Percentiles rank a stretch among this genome's conserved stretches.
Evolutionary conservation across 2,888 invertebrate genomes (phyloP).

Genomic region (Scaptomyza polygonia): DNA sequence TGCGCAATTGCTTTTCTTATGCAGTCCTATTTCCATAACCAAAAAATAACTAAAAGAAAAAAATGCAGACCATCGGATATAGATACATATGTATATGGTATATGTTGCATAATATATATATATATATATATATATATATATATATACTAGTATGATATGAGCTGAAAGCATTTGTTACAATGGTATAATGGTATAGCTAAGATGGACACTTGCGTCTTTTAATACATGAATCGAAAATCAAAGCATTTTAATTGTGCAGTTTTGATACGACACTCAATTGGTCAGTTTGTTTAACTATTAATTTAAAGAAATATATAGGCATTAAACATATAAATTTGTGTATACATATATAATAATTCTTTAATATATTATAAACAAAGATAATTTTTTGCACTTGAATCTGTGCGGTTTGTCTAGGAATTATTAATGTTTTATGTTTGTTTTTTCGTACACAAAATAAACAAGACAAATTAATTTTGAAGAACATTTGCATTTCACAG

Average conservation of each 20-base stretch:
- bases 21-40: conserved; percentile 46
- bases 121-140: too few species aligned
- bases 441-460: conserved; percentile 53
- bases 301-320: conserved; percentile 23
- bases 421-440: conserved; percentile 36
- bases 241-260: conserved; percentile 57
- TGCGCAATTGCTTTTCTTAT: conserved; percentile 29
- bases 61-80: conserved; percentile 38
- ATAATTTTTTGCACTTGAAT: conserved; percentile 28
- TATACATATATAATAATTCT: neutral
- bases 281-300: conserved; percentile 47
- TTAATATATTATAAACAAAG: conserved; percentile 14
- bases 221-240: conserved; percentile 51
- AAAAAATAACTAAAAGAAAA: conserved; percentile 26
- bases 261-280: conserved; percentile 59
- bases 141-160: conserved; percentile 39
- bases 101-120: conserved; percentile 23
- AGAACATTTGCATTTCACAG: conserved; percentile 72
- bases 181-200: conserved; percentile 32
- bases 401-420: conserved; percentile 44
- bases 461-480: conserved; percentile 39
- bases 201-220: conserved; percentile 31
- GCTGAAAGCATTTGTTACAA: conserved; percentile 42
- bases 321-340: neutral
- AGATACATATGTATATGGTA: conserved; percentile 13